phyloP scores from a whole-genome alignment of 2,113 vertebrate genomes.

The Charina bottae region DNA sequence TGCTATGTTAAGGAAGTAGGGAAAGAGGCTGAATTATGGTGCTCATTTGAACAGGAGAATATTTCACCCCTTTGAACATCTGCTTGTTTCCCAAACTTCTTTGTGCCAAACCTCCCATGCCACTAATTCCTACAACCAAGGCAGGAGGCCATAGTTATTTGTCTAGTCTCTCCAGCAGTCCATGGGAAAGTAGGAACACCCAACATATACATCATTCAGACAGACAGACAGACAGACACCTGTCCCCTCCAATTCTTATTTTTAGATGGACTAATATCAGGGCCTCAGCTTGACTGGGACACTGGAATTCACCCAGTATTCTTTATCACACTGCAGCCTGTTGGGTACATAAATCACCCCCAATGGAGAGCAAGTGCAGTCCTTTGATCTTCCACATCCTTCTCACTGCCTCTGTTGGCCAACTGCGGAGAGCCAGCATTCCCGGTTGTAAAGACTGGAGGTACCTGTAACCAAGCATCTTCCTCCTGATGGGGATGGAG shows the following conservation, averaged over 20 bases:
- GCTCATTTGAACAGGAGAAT: too few species aligned
- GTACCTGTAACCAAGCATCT: not conserved
- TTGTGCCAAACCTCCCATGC: not conserved
- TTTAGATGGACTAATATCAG: not conserved
- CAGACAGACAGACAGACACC: too few species aligned
- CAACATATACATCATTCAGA: not conserved
- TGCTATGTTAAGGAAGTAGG: not conserved
- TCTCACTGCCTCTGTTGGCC: not conserved
- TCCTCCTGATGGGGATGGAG: not conserved
- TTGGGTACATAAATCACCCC: not conserved
- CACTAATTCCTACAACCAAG: not conserved
- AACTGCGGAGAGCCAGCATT: not conserved
- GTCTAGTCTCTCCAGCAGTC: too few species aligned
- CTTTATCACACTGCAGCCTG: not conserved
- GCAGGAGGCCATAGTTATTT: not conserved
- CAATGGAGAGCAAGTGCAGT: not conserved
- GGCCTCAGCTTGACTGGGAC: too few species aligned
- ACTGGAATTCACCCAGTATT: not conserved
- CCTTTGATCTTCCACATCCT: not conserved
- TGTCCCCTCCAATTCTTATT: not conserved
- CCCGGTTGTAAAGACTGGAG: not conserved
- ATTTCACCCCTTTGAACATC: not conserved
- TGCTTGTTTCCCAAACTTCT: not conserved
- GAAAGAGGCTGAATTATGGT: not conserved
- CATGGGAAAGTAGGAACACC: not conserved